These are phyloP conservation scores for Conchocele bisecta DNA, from an alignment of 2,888 invertebrate genomes.

Conservation along the genomic window DNA sequence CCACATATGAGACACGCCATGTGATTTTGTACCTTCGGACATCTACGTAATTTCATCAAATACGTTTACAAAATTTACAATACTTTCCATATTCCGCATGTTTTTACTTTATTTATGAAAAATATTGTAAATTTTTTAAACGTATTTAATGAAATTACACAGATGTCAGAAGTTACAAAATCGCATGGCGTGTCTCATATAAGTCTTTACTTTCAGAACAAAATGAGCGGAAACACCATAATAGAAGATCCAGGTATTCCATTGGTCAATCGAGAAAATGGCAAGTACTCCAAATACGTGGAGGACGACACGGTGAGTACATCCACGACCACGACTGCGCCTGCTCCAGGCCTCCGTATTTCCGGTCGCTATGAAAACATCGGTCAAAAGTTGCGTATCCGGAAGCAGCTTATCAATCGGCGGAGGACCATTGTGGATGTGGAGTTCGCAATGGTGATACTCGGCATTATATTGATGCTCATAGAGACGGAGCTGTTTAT, in stretches of 20 bases:
- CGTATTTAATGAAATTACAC: too few species aligned
- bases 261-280: slow-evolving; percentile 63
- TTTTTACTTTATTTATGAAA: too few species aligned
- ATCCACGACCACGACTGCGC: slow-evolving; percentile 35
- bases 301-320: slow-evolving; percentile 57
- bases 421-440: slow-evolving; percentile 65
- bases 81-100: too few species aligned
- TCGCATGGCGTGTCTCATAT: too few species aligned
- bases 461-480: slow-evolving; percentile 71
- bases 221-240: slow-evolving; percentile 61
- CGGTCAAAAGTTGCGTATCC: slow-evolving; percentile 65
- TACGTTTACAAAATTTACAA: too few species aligned
- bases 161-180: too few species aligned
- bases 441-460: slow-evolving; percentile 62
- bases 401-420: slow-evolving; percentile 66
- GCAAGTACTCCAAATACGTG: slow-evolving; percentile 66
- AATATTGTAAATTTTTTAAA: too few species aligned
- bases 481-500: slow-evolving; percentile 69
- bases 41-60: too few species aligned
- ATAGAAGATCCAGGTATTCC: slow-evolving; percentile 73
- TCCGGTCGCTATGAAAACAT: slow-evolving; percentile 66
- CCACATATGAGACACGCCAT: too few species aligned
- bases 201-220: slow-evolving; percentile 56
- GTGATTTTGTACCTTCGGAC: too few species aligned
- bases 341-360: slow-evolving; percentile 34